Conservation (phyloP, 2,888 invertebrate species). For the Acrocyrtus sp. region DNA sequence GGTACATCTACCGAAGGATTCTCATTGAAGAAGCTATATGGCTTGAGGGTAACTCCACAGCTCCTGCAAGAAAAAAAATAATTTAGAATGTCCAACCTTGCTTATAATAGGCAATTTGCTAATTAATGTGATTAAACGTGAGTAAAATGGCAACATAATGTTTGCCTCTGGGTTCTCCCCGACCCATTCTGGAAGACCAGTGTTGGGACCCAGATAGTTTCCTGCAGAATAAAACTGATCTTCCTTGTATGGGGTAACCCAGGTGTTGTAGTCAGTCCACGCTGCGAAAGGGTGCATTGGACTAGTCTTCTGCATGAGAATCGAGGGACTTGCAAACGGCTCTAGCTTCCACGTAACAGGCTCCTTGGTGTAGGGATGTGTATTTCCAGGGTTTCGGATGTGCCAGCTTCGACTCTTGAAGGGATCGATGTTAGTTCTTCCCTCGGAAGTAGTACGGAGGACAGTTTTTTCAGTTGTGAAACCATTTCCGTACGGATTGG, state of each 20-base stretch:
- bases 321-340: constrained; percentile 20
- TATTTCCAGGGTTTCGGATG: constrained; percentile 19
- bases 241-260: constrained; percentile 52
- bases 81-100: too few species aligned
- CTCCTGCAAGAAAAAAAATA: too few species aligned
- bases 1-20: too few species aligned
- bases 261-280: constrained; percentile 44
- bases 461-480: constrained; percentile 16
- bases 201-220: constrained; percentile 17
- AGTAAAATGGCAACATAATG: too few species aligned
- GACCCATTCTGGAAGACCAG: too few species aligned
- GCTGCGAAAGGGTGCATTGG: constrained; percentile 24
- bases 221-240: constrained; percentile 46
- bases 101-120: too few species aligned
- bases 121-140: too few species aligned
- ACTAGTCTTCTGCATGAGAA: constrained; percentile 30
- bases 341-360: constrained; percentile 49
- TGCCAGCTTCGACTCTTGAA: constrained; percentile 33
- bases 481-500: constrained; percentile 51
- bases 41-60: too few species aligned
- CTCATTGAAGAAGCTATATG: too few species aligned
- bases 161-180: constrained; percentile 8
- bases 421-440: constrained; percentile 29
- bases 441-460: constrained; percentile 18
- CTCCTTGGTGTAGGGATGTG: constrained; percentile 24